Conservation (phyloP, 2,113 vertebrate genomes). For the Micromys minutus region DNA sequence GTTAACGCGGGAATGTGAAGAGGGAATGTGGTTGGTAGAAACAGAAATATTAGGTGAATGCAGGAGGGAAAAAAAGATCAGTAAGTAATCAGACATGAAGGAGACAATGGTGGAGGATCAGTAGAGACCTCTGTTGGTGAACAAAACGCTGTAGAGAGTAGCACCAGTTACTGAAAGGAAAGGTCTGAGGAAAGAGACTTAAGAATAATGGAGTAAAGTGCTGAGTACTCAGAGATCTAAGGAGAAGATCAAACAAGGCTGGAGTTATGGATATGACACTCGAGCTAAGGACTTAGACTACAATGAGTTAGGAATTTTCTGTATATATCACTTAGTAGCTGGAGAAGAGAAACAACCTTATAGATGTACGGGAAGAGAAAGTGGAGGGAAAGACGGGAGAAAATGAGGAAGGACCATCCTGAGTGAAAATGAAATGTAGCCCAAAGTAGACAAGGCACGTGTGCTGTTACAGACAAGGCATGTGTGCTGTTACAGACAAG, state of each 20-base stretch:
- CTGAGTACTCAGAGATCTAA: not conserved
- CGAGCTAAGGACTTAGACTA: not conserved
- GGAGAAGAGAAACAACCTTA: not conserved
- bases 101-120: not conserved
- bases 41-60: not conserved
- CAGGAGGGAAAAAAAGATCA: not conserved
- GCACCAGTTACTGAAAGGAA: not conserved
- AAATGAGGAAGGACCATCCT: not conserved
- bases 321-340: not conserved
- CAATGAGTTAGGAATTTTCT: slow-evolving; percentile 20
- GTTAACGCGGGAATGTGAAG: not conserved
- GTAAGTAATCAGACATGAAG: not conserved
- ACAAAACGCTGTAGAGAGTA: not conserved
- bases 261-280: not conserved
- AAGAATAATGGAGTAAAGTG: not conserved
- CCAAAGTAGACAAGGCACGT: not conserved
- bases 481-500: too few species aligned
- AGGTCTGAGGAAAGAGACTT: not conserved
- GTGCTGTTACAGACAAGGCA: too few species aligned
- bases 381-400: not conserved
- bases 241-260: not conserved
- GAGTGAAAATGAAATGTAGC: not conserved
- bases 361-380: not conserved
- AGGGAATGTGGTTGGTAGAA: not conserved
- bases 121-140: not conserved